phyloP scores from a whole-genome alignment of 2,888 invertebrate genomes.

The Sphecodes monilicornis region DNA sequence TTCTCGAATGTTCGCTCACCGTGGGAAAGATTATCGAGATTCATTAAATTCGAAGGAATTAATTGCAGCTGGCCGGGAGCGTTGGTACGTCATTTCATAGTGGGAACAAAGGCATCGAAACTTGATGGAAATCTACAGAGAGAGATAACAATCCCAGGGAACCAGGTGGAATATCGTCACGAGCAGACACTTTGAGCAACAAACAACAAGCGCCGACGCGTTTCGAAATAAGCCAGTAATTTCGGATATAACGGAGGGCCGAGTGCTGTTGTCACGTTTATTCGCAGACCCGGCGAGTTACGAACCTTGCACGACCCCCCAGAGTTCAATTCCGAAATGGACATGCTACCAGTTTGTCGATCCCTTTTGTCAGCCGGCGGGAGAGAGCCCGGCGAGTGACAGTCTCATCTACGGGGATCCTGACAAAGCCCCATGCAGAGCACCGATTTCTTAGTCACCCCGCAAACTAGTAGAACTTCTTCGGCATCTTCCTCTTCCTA shows the following conservation, averaged over 20 bases:
- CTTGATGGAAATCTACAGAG: constrained; percentile 1
- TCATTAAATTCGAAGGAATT: neutral
- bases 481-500: neutral
- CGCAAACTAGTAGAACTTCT: neutral
- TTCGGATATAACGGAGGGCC: constrained; percentile 46
- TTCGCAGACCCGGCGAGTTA: constrained; percentile 28
- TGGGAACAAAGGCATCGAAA: neutral
- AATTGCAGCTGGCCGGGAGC: neutral
- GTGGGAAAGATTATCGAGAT: no score
- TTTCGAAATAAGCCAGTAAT: constrained; percentile 54
- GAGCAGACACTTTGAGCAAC: constrained; percentile 18
- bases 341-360: constrained; percentile 42
- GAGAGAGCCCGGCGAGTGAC: constrained; percentile 34
- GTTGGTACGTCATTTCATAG: neutral
- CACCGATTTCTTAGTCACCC: neutral
- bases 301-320: constrained; percentile 61
- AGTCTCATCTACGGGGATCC: constrained; percentile 42
- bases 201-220: constrained; percentile 8
- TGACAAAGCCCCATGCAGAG: constrained; percentile 3
- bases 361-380: constrained; percentile 35
- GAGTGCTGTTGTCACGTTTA: constrained; percentile 68
- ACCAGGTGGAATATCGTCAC: constrained; percentile 17
- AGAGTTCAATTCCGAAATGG: constrained; percentile 73
- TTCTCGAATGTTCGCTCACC: no score
- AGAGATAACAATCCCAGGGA: neutral